Percentiles rank a stretch among this genome's conserved stretches.
phyloP scores from a whole-genome alignment of 2,797 vertebrate genomes.

The Peromyscus attwateri region DNA sequence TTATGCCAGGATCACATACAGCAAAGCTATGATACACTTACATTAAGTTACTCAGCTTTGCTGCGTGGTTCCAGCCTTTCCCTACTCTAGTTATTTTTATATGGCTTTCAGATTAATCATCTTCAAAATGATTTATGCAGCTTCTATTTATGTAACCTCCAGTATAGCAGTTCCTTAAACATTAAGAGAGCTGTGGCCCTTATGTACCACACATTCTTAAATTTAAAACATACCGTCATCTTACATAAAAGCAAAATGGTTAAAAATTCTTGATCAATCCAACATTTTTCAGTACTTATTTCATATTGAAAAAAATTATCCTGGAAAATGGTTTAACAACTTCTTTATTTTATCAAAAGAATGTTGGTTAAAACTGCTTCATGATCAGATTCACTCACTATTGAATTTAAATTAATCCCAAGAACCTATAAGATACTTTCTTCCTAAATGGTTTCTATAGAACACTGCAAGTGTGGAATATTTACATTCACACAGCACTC shows the following conservation, averaged over 20 bases:
- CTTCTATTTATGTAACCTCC: neutral
- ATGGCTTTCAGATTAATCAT: neutral
- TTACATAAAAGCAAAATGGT: neutral
- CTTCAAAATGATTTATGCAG: neutral
- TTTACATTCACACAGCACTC: neutral
- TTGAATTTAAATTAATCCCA: neutral
- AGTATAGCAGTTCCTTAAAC: neutral
- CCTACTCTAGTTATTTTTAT: neutral
- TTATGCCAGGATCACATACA: neutral
- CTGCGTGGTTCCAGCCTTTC: neutral
- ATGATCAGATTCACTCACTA: neutral
- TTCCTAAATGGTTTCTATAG: neutral
- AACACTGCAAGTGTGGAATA: neutral
- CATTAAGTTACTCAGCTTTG: neutral
- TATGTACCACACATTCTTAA: neutral
- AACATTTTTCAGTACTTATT: neutral
- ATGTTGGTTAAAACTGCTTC: neutral
- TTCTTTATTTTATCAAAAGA: neutral
- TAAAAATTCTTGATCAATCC: neutral
- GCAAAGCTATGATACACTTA: neutral
- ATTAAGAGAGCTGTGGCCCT: fast-evolving
- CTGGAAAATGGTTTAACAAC: neutral
- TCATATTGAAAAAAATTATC: neutral
- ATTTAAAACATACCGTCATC: neutral
- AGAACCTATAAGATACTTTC: neutral